Conservation (phyloP, 2,888 invertebrate genomes). For the Andrena praecox region DNA sequence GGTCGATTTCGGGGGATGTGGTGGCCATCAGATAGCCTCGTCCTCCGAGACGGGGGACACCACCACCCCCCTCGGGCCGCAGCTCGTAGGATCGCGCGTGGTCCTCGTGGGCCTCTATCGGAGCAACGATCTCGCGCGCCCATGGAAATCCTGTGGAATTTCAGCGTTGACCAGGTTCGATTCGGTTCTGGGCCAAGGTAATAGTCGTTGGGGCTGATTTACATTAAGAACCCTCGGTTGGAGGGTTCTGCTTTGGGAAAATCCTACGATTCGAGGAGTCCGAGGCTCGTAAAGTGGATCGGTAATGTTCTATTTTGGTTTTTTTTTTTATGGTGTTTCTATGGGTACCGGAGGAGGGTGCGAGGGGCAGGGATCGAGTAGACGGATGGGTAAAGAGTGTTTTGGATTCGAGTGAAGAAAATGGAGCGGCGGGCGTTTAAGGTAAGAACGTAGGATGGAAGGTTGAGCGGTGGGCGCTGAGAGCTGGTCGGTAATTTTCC, state of each 20-base stretch:
- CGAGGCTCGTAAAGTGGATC: not conserved
- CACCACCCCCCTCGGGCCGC: constrained; percentile 58
- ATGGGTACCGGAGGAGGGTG: no score
- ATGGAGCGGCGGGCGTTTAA: constrained; percentile 1
- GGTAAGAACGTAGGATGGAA: not conserved
- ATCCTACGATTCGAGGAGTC: not conserved
- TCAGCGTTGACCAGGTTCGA: constrained; percentile 18
- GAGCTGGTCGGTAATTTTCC: constrained; percentile 63
- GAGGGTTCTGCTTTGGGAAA: not conserved
- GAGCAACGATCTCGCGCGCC: constrained; percentile 45
- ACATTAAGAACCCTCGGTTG: constrained; percentile 6
- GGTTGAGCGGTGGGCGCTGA: constrained; percentile 11
- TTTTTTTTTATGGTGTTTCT: not conserved
- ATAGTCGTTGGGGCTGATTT: constrained; percentile 28
- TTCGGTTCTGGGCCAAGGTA: constrained; percentile 9
- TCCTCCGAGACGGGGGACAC: constrained; percentile 67
- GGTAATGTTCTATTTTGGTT: not conserved
- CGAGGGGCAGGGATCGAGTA: not conserved
- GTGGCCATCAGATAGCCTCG: constrained; percentile 73
- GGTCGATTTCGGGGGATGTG: constrained; percentile 38
- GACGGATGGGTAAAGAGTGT: not conserved
- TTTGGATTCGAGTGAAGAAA: not conserved
- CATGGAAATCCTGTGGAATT: constrained; percentile 46
- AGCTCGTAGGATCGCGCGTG: constrained; percentile 5
- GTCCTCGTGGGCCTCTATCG: constrained; percentile 49